phyloP scores from a whole-genome alignment of 2,888 invertebrate genomes.

The Alviniconcha strummeri region DNA sequence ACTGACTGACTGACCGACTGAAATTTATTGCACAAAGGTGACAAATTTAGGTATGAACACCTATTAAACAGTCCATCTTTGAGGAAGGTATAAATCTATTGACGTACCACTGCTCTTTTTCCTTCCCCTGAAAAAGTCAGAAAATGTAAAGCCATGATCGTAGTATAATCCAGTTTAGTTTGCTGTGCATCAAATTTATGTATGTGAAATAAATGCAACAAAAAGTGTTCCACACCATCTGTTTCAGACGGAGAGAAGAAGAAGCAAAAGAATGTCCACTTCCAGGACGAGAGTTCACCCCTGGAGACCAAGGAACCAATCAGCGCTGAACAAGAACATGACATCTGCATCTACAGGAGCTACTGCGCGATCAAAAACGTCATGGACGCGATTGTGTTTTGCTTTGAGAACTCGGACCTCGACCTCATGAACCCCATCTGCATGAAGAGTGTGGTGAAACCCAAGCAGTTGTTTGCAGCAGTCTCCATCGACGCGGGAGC shows the following conservation, averaged over 20 bases:
- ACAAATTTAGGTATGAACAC: too few species aligned
- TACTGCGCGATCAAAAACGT: conserved; percentile 66
- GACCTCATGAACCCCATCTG: conserved; percentile 58
- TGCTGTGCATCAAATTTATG: too few species aligned
- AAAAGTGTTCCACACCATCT: too few species aligned
- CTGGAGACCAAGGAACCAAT: conserved; percentile 40
- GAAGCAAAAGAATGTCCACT: conserved; percentile 57
- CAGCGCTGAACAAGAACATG: conserved; percentile 63
- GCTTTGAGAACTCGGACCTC: conserved; percentile 55
- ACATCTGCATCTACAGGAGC: conserved; percentile 63
- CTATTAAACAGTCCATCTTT: too few species aligned
- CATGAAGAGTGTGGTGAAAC: conserved; percentile 31
- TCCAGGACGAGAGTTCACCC: conserved; percentile 42
- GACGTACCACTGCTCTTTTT: too few species aligned
- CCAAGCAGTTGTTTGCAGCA: conserved; percentile 31
- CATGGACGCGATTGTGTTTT: conserved; percentile 66
- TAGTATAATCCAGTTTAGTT: too few species aligned
- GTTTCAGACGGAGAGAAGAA: conserved; percentile 40
- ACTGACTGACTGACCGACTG: too few species aligned
- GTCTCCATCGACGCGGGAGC: conserved; percentile 37
- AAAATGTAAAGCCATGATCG: too few species aligned
- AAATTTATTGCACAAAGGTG: too few species aligned
- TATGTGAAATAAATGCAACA: too few species aligned
- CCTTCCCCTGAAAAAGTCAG: too few species aligned
- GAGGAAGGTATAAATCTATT: too few species aligned